Conservation (phyloP, 64 coral and sea anemone genomes). For the Anthopleura sola region DNA sequence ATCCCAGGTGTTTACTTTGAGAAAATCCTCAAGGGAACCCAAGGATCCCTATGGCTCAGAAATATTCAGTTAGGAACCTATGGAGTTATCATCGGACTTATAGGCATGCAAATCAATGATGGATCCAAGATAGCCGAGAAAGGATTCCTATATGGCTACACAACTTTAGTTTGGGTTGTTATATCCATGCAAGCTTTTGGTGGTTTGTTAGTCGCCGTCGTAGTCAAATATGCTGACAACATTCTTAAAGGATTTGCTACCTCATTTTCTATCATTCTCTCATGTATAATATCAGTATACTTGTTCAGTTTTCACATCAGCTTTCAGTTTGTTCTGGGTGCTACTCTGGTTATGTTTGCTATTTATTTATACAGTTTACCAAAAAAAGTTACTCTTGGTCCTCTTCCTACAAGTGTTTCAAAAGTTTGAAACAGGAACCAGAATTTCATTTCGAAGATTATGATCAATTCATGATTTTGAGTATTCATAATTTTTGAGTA, state of each 20-base stretch:
- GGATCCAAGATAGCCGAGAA: constrained; percentile 78
- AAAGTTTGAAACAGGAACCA: too few relatives aligned
- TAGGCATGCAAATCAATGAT: constrained; percentile 93
- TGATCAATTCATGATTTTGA: too few relatives aligned
- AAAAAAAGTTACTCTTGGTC: background rate
- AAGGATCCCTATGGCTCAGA: constrained; percentile 83
- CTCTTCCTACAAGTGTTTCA: too few relatives aligned
- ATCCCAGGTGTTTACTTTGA: constrained; percentile 96
- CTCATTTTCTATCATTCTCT: constrained; percentile 86
- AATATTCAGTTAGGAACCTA: constrained; percentile 88
- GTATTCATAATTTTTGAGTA: too few relatives aligned
- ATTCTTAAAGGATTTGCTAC: constrained; percentile 98
- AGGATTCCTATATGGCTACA: constrained; percentile 83
- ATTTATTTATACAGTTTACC: constrained; percentile 71
- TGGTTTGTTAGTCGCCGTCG: constrained; percentile 89
- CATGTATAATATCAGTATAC: constrained; percentile 80
- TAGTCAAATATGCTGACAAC: constrained; percentile 98
- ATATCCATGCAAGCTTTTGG: constrained; percentile 93
- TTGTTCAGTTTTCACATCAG: constrained; percentile 85
- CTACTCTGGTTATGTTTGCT: constrained; percentile 66
- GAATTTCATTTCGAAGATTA: too few relatives aligned
- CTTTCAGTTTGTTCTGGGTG: constrained; percentile 66
- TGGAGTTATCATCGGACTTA: constrained; percentile 61
- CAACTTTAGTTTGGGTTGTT: constrained; percentile 73
- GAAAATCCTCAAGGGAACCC: constrained; percentile 88